These are phyloP conservation scores for Carabus problematicus DNA, from an alignment of 2,888 invertebrate species.

Conservation along the genomic window DNA sequence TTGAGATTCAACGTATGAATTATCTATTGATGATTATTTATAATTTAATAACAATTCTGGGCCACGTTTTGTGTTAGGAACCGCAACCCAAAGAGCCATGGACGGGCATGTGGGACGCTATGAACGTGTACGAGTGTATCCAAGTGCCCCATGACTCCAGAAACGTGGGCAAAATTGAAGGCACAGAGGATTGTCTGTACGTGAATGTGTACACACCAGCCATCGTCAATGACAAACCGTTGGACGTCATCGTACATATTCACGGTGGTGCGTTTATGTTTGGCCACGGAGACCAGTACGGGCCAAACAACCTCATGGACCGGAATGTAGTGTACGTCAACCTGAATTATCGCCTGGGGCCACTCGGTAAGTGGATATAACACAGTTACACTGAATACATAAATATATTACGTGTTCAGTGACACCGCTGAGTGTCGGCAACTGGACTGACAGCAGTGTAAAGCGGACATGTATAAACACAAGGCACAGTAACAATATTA, in stretches of 20 bases:
- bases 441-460: no score
- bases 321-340: conserved; percentile 69
- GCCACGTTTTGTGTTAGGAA: conserved; percentile 54
- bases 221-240: conserved; percentile 53
- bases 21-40: neutral
- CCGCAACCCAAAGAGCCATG: conserved; percentile 64
- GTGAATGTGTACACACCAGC: conserved; percentile 65
- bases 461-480: no score
- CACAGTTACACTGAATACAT: no score
- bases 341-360: conserved; percentile 70
- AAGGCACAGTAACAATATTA: no score
- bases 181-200: conserved; percentile 66
- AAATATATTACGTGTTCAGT: no score
- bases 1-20: conserved; percentile 49
- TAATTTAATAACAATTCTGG: neutral
- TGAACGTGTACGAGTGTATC: conserved; percentile 47
- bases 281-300: conserved; percentile 64
- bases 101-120: conserved; percentile 70
- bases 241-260: conserved; percentile 68
- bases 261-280: conserved; percentile 72
- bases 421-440: no score
- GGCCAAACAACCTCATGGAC: conserved; percentile 66
- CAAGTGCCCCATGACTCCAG: conserved; percentile 31
- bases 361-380: conserved; percentile 64
- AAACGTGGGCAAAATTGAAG: neutral